A percentile compares a stretch with the other conserved stretches of the same genome.
Conservation (phyloP, 2,888 invertebrate genomes). For the Steinernema hermaphroditum region DNA sequence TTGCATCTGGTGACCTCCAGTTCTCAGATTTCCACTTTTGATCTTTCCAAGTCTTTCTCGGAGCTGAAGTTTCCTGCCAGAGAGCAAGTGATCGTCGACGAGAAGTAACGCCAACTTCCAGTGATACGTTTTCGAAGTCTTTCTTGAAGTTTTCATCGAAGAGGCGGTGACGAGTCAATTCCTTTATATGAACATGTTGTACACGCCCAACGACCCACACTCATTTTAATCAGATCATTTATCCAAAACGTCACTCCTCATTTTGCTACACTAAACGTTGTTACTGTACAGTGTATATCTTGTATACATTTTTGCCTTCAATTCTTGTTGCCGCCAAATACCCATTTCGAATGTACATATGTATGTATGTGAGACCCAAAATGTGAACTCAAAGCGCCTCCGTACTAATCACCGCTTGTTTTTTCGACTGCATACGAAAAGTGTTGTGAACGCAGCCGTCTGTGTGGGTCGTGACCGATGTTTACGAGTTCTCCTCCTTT, state of each 20-base stretch:
- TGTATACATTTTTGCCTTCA: neutral
- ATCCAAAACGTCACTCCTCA: no score
- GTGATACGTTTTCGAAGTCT: no score
- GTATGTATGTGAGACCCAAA: neutral
- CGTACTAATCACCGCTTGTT: neutral
- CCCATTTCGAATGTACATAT: neutral
- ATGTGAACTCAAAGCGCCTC: neutral
- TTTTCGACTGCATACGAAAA: no score
- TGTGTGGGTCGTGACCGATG: neutral
- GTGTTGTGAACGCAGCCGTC: neutral
- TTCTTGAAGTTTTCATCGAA: no score
- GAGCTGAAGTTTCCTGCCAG: slow-evolving; percentile 86
- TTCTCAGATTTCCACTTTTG: slow-evolving; percentile 79
- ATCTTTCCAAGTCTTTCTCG: slow-evolving; percentile 77
- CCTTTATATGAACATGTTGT: no score
- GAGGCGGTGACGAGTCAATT: no score
- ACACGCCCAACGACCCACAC: no score
- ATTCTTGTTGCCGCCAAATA: no score
- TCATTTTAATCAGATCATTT: no score
- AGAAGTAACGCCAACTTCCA: slow-evolving; percentile 83
- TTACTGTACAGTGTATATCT: neutral
- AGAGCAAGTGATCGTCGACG: slow-evolving; percentile 91
- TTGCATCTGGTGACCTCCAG: slow-evolving; percentile 27
- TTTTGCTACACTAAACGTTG: no score
- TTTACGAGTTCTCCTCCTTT: neutral